Evolutionary conservation across 2,113 vertebrate species (phyloP).

Genomic region (Cyprinodon tularosa): DNA sequence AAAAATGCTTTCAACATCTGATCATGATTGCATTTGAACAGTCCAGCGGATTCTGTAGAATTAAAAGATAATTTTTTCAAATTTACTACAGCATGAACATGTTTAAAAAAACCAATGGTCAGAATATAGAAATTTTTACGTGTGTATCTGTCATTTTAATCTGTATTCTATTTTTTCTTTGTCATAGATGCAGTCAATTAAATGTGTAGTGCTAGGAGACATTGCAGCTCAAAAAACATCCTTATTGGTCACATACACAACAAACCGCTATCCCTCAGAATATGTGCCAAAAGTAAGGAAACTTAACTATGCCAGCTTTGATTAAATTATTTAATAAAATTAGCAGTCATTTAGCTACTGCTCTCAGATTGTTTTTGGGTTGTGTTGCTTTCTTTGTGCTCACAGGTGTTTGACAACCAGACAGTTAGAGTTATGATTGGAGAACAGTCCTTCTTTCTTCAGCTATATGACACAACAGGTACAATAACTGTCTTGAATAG

Average conservation of each 20-base stretch:
- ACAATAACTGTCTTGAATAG: slow-evolving; percentile 13
- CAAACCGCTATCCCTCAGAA: slow-evolving; percentile 97
- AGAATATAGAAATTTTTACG: too few species aligned
- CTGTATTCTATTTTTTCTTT: slow-evolving; percentile 16
- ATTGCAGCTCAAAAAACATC: slow-evolving; percentile 97
- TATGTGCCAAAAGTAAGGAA: slow-evolving; percentile 93
- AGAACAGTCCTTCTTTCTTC: slow-evolving; percentile 94
- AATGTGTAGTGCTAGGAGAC: slow-evolving; percentile 97
- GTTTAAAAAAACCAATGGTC: too few species aligned
- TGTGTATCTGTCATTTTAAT: slow-evolving; percentile 1
- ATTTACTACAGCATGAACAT: too few species aligned
- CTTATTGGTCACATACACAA: slow-evolving; percentile 97
- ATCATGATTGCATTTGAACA: too few species aligned
- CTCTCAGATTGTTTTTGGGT: too few species aligned
- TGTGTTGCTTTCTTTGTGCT: background rate
- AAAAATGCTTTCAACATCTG: too few species aligned
- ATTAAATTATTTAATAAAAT: too few species aligned
- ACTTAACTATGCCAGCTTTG: background rate
- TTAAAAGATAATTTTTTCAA: too few species aligned
- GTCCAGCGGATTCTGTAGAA: too few species aligned
- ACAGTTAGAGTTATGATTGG: slow-evolving; percentile 98
- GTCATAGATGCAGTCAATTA: slow-evolving; percentile 94
- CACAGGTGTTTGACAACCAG: slow-evolving; percentile 97
- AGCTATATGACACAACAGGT: slow-evolving; percentile 98
- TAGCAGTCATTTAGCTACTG: too few species aligned